These are phyloP conservation scores for Brachionus asplanchnoidis DNA, from an alignment of 1,140 invertebrate genomes.

Conservation along the genomic window DNA sequence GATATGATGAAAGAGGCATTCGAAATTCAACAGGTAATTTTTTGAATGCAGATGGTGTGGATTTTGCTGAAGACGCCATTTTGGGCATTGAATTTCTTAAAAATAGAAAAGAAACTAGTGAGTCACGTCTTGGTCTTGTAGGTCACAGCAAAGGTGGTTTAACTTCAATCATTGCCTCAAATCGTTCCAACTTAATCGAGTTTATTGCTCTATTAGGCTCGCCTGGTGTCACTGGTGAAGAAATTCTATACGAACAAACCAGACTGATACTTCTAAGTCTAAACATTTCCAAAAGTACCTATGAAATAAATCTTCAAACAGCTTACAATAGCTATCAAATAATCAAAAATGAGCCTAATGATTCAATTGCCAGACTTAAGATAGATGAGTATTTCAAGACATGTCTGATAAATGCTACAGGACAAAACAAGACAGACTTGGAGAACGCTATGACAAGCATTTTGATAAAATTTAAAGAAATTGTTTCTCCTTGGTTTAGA, in stretches of 20 bases:
- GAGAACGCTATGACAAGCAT: neutral
- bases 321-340: neutral
- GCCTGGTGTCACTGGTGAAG: neutral
- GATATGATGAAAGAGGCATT: neutral
- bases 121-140: neutral
- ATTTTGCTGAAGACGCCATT: conserved; percentile 2
- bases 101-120: neutral
- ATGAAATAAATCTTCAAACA: neutral
- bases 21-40: conserved; percentile 5
- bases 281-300: neutral
- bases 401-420: neutral
- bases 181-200: neutral
- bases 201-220: neutral
- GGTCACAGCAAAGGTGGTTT: conserved; percentile 5
- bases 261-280: neutral
- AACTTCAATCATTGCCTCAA: neutral
- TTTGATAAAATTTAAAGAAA: neutral
- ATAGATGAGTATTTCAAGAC: neutral
- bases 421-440: neutral
- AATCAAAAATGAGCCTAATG: neutral
- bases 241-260: neutral
- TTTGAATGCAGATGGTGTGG: neutral
- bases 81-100: neutral
- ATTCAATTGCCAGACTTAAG: neutral
- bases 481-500: neutral